These are phyloP conservation scores for Macropus fuliginosus DNA, from an alignment of 2,797 vertebrate genomes.

Conservation along the genomic window DNA sequence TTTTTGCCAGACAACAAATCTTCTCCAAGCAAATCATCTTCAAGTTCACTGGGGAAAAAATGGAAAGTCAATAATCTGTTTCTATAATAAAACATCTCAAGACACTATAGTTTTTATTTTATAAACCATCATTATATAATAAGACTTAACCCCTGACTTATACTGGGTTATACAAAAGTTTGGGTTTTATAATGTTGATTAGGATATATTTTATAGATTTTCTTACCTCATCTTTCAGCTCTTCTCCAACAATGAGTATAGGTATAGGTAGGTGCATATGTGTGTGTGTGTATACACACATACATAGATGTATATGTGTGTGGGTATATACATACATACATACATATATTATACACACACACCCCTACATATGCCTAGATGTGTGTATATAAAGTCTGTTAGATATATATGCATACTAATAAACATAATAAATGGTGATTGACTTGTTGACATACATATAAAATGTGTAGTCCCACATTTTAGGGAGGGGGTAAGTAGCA, in stretches of 20 bases:
- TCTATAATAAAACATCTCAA: not conserved
- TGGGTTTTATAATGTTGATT: not conserved
- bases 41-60: constrained; percentile 91
- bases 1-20: constrained; percentile 95
- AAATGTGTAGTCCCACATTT: not conserved
- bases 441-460: not conserved
- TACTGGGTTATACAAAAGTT: not conserved
- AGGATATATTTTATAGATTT: not conserved
- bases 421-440: not conserved
- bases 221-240: not conserved
- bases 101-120: not conserved
- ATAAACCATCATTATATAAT: not conserved
- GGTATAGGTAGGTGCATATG: not conserved
- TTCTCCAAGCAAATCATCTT: constrained; percentile 96
- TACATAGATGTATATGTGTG: fast-evolving
- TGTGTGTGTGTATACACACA: not conserved
- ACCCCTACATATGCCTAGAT: too few species aligned
- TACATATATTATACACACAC: too few species aligned
- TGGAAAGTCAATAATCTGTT: constrained; percentile 20
- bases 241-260: not conserved
- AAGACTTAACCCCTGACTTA: not conserved
- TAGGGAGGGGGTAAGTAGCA: not conserved
- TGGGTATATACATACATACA: too few species aligned
- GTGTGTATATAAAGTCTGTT: not conserved
- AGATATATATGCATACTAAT: not conserved